Conservation (phyloP, 1,140 invertebrate genomes). For the Diuraphis noxia region DNA sequence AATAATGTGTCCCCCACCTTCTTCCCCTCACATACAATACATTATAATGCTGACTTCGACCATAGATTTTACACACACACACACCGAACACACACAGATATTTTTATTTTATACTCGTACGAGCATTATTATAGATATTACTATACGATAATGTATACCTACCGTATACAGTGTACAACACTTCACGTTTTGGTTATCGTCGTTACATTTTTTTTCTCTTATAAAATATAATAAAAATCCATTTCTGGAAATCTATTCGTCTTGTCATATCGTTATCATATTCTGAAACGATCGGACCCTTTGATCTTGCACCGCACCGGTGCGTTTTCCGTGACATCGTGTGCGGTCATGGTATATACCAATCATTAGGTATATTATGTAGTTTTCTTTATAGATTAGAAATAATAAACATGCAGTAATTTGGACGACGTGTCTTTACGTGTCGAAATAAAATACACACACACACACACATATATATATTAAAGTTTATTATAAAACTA, state of each 20-base stretch:
- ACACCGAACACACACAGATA: background rate
- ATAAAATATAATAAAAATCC: background rate
- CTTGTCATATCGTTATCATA: background rate
- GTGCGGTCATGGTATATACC: background rate
- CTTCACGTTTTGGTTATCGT: background rate
- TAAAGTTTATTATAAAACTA: too few relatives aligned
- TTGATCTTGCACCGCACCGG: background rate
- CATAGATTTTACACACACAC: background rate
- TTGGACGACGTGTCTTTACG: background rate
- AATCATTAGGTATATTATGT: background rate
- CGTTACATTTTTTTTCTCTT: background rate
- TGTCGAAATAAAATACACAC: background rate
- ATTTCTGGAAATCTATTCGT: background rate
- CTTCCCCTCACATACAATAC: background rate
- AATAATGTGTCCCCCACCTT: background rate
- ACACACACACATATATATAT: background rate
- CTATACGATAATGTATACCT: background rate
- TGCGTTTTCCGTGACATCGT: background rate
- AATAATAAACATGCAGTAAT: background rate
- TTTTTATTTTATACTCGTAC: constrained; percentile 6
- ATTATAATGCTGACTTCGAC: background rate
- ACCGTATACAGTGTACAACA: background rate
- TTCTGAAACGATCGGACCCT: background rate
- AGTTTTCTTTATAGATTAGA: background rate
- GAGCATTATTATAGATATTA: background rate